Conservation (phyloP, 2,797 vertebrate species). For the Enteromius viviparus region DNA sequence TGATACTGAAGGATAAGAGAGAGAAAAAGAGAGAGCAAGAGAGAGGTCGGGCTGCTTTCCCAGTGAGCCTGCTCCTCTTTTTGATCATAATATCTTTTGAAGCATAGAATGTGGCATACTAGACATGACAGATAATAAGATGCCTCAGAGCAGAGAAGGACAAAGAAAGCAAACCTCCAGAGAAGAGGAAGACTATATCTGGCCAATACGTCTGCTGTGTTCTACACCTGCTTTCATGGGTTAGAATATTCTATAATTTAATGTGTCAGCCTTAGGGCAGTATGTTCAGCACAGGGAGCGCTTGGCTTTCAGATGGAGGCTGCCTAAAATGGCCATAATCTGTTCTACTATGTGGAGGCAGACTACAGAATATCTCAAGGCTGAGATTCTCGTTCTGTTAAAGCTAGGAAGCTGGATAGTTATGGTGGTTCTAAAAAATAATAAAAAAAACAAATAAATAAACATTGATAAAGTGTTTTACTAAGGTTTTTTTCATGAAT, state of each 20-base stretch:
- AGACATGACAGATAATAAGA: conserved; percentile 38
- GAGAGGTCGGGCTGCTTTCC: neutral
- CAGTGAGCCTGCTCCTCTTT: conserved; percentile 41
- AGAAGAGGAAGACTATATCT: conserved; percentile 22
- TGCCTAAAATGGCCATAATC: conserved; percentile 1
- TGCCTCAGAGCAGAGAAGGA: conserved; percentile 40
- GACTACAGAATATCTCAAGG: neutral
- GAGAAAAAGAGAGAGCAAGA: neutral
- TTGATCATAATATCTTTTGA: conserved; percentile 59
- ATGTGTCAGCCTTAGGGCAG: conserved; percentile 49
- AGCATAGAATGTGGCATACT: conserved; percentile 33
- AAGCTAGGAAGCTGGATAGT: neutral
- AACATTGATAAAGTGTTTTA: neutral
- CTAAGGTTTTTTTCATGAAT: neutral
- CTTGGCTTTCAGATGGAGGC: conserved; percentile 29
- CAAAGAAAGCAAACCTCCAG: conserved; percentile 37
- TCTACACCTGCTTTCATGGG: conserved; percentile 37
- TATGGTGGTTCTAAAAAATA: neutral
- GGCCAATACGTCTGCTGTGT: conserved; percentile 14
- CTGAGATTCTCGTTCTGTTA: too few relatives aligned
- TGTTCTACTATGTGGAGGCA: neutral
- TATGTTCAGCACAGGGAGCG: conserved; percentile 1
- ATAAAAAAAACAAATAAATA: neutral
- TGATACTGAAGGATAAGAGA: conserved; percentile 12
- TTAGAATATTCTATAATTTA: conserved; percentile 32